Evolutionary conservation across 2,113 vertebrate genomes (phyloP).

Genomic region (Aegithalos caudatus): DNA sequence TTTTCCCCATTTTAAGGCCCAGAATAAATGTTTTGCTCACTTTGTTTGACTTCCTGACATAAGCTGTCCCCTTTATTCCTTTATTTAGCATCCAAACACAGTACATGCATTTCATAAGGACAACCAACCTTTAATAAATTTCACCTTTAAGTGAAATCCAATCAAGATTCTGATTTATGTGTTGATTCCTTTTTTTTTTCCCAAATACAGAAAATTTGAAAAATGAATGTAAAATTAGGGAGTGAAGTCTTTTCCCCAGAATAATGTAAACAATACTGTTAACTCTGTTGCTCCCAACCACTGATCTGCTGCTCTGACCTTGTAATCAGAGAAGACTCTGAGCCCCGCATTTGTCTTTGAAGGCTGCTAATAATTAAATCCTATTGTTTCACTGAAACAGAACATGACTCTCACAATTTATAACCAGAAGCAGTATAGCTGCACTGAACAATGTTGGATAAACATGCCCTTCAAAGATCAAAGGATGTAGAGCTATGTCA

Average conservation of each 20-base stretch:
- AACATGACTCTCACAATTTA: constrained; percentile 55
- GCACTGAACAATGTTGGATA: constrained; percentile 56
- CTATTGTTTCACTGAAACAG: constrained; percentile 60
- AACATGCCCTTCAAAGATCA: constrained; percentile 63
- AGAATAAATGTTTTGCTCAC: neutral
- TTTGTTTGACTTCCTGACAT: neutral
- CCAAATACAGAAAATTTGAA: neutral
- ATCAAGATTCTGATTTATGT: neutral
- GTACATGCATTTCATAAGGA: neutral
- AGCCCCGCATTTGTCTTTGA: constrained; percentile 40
- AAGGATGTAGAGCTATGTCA: constrained; percentile 40
- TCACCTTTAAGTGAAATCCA: neutral
- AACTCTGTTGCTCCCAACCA: neutral
- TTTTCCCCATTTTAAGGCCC: neutral
- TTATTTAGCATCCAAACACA: neutral
- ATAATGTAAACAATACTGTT: neutral
- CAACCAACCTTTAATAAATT: neutral
- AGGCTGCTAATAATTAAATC: constrained; percentile 63
- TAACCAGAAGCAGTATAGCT: constrained; percentile 52
- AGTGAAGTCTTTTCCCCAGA: neutral
- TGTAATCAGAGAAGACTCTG: constrained; percentile 13
- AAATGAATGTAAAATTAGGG: neutral
- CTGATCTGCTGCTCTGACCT: constrained; percentile 28
- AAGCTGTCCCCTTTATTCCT: neutral
- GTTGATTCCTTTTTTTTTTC: neutral